A percentile compares a stretch with the other conserved stretches of the same genome.
Evolutionary conservation across 2,888 invertebrate species (phyloP).

Genomic region (Drosophila paranaensis): DNA sequence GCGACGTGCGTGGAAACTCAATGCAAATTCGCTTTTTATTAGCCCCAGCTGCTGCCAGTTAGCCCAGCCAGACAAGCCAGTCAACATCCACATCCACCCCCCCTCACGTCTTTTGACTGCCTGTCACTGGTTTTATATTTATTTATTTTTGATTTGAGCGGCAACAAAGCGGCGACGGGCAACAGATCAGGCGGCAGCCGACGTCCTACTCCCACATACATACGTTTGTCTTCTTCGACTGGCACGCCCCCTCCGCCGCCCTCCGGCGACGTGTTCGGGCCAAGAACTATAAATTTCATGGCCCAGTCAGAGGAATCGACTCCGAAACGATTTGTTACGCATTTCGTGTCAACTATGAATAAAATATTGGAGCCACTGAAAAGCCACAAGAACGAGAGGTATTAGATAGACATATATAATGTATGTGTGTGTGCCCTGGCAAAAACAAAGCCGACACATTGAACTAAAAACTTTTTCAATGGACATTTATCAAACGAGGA

Average conservation of each 20-base stretch:
- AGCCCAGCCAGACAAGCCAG: slow-evolving; percentile 8
- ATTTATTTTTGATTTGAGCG: slow-evolving; percentile 75
- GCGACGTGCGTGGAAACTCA: slow-evolving; percentile 60
- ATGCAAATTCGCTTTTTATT: slow-evolving; percentile 70
- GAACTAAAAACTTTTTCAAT: slow-evolving; percentile 72
- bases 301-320: slow-evolving; percentile 56
- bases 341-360: slow-evolving; percentile 80
- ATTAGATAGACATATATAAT: slow-evolving; percentile 4
- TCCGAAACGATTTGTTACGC: slow-evolving; percentile 78
- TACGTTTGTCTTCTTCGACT: not conserved
- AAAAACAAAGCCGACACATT: slow-evolving; percentile 54
- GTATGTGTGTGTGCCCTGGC: not conserved
- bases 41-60: slow-evolving; percentile 66
- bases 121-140: slow-evolving; percentile 68
- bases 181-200: slow-evolving; percentile 39
- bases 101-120: not conserved
- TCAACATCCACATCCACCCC: not conserved
- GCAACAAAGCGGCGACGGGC: slow-evolving; percentile 32
- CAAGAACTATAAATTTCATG: slow-evolving; percentile 73
- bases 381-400: slow-evolving; percentile 48
- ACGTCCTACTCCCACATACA: not conserved
- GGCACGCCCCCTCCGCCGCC: not conserved
- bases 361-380: slow-evolving; percentile 74
- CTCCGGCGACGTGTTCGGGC: slow-evolving; percentile 33
- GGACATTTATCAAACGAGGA: slow-evolving; percentile 73